Evolutionary conservation across 37 sponge, comb jelly and placozoan species (phyloP), one percentile per base, ranked within the genome.

Genomic region (Halichondria panicea): DNA sequence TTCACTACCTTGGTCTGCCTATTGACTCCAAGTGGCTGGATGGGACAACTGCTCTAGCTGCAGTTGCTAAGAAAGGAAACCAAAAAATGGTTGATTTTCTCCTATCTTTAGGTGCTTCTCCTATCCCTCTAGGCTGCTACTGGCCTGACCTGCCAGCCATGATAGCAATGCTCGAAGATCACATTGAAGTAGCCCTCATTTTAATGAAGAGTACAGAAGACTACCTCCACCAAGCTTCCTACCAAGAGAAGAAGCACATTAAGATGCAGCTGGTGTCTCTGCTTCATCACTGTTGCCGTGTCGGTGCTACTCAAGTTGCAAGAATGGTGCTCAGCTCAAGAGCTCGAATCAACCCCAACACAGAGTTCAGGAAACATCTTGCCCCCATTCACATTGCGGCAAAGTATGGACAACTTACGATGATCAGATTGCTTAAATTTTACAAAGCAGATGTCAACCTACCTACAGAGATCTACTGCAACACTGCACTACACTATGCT

Each of bases 401-500:
- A 37, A 76, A 69, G 31, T 63, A 77, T 46, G 81, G 81, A 18
- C 76, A 76, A 32, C 70, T 75, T 2, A 38, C 63, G 3, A 74
- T 76, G 55, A 54, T 89, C 2, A 80, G 74, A n/a, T 48, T 78
- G 59, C 31, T 89, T 3, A 43, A 84, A 6, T 31, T 22, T 13
- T 48, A 80, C 52, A 68, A 72, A 4, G 71, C 56, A 19, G 62
- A 73, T 15, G 76, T 80, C 35, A 40, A 66, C 65, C 58, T 61
- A 18, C 56, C 79, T 11, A 52, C 79, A 7, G 65, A 72, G 18
- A 57, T 73, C 18, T 78, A 72, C 50, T 44, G 76, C 48, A 89
- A 84, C 67, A 84, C 76, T n/a, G 81, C 84, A 5, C 84, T 89
- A 7, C 90, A 89, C 48, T 89, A 89, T 68, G 74, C 84, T 19